Evolutionary conservation across 2,888 invertebrate genomes (phyloP), one percentile per base, ranked within the genome.

Genomic region (Rhagonycha fulva): DNA sequence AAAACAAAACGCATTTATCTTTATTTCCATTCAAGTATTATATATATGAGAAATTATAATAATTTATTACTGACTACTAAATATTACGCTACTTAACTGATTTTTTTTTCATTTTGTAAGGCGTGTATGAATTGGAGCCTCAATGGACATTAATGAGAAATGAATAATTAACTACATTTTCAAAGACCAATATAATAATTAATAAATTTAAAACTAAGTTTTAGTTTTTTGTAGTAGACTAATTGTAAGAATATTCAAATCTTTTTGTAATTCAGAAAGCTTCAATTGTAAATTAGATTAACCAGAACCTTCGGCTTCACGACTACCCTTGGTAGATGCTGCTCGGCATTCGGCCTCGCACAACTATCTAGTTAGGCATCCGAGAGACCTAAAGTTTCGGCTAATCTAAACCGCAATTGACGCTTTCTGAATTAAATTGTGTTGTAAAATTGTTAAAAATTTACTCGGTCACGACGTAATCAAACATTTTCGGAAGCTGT

Each of bases 1-100:
- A 24, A 24, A 66, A 66, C 63, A 66, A 66, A 66, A 66, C 12
- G 26, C 63, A 66, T 66, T 66, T 66, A 66, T 66, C 63, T 66
- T 66, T 66, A 66, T 66, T 12, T 47, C 47, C n/a, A 47, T 47
- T 47, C 47, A 47, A 47, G 47, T 47, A 47, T 47, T 47, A 47
- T 47, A 47, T 47, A 47, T 7, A 47, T 47, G 47, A 47, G n/a
- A n/a, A 47, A 47, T 47, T 47, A 47, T 47, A n/a, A 47, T 47
- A 47, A 47, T 47, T n/a, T 47, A 47, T 47, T 47, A 47, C 47
- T 47, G 47, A 47, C 47, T 47, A 47, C 47, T 47, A 47, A 47
- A 47, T 47, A 47, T 47, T 47, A 47, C 47, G n/a, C 47, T 47
- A 47, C 47, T 47, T 47, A 47, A 47, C n/a, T 47, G 9, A 47